These are phyloP conservation scores for Phalloptychus januarius DNA, from an alignment of 2,797 vertebrate genomes.

Conservation along the genomic window DNA sequence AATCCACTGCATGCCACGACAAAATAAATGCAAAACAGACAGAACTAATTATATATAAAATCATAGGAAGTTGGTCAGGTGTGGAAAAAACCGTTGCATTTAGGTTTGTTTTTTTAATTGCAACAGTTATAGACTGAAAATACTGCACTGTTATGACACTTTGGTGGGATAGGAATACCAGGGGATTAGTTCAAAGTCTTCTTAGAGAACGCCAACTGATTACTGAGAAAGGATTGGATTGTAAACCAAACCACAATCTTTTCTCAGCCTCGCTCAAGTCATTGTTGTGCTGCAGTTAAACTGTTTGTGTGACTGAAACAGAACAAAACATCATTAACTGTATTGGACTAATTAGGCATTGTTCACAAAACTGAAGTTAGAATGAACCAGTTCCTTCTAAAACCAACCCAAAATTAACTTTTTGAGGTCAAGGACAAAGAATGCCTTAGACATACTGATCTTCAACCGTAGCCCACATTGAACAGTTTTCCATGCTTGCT, in stretches of 20 bases:
- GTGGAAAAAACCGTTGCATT: background rate
- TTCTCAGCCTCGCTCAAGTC: background rate
- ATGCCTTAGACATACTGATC: background rate
- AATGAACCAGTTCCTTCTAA: background rate
- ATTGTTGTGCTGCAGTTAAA: background rate
- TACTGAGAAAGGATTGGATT: background rate
- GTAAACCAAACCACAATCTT: conserved; percentile 3
- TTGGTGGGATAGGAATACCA: background rate
- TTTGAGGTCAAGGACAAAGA: background rate
- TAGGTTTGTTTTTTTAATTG: background rate
- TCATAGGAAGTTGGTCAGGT: background rate
- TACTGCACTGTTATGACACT: background rate
- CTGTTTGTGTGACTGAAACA: background rate
- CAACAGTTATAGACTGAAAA: background rate
- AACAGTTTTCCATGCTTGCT: conserved; percentile 2
- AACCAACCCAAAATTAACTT: background rate
- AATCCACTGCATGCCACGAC: background rate
- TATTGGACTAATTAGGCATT: background rate
- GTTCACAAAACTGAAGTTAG: background rate
- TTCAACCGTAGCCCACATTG: background rate
- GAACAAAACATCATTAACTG: background rate
- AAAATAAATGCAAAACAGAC: background rate
- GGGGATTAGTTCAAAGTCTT: background rate
- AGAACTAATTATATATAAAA: background rate
- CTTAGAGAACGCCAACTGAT: background rate